Conservation (phyloP, 1,140 invertebrate species). For the Drosophila bipectinata region DNA sequence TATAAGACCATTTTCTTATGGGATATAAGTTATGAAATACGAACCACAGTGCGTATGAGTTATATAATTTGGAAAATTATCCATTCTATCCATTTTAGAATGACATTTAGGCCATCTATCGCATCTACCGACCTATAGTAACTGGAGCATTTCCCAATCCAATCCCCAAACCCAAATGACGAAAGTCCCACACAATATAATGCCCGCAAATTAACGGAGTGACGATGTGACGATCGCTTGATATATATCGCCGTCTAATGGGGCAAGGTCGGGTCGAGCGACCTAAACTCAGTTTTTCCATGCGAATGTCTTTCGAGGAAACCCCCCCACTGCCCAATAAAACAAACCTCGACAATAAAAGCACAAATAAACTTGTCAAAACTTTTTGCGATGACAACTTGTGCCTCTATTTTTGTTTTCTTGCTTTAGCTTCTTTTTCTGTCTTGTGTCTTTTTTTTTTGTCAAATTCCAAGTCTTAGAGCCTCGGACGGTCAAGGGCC, state of each 20-base stretch:
- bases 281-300: slow-evolving; percentile 32
- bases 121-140: not conserved
- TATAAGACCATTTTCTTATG: not conserved
- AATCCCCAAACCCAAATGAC: slow-evolving; percentile 16
- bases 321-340: slow-evolving; percentile 1
- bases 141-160: slow-evolving; percentile 32
- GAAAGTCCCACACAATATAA: slow-evolving; percentile 55
- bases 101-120: no score
- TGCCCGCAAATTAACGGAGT: slow-evolving; percentile 50
- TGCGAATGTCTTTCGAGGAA: slow-evolving; percentile 38
- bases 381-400: slow-evolving; percentile 18
- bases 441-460: slow-evolving; percentile 6
- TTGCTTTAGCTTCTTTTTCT: no score
- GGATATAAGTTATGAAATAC: no score
- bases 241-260: slow-evolving; percentile 49
- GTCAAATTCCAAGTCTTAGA: not conserved
- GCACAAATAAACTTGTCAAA: slow-evolving; percentile 40
- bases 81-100: no score
- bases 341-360: slow-evolving; percentile 25
- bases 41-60: slow-evolving; percentile 12
- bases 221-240: slow-evolving; percentile 43
- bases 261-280: slow-evolving; percentile 38
- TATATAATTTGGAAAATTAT: not conserved
- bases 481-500: slow-evolving; percentile 12
- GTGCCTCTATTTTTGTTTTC: slow-evolving; percentile 14